Evolutionary conservation across 1,140 invertebrate genomes (phyloP).

Genomic region (Adoxophyes honmai): DNA sequence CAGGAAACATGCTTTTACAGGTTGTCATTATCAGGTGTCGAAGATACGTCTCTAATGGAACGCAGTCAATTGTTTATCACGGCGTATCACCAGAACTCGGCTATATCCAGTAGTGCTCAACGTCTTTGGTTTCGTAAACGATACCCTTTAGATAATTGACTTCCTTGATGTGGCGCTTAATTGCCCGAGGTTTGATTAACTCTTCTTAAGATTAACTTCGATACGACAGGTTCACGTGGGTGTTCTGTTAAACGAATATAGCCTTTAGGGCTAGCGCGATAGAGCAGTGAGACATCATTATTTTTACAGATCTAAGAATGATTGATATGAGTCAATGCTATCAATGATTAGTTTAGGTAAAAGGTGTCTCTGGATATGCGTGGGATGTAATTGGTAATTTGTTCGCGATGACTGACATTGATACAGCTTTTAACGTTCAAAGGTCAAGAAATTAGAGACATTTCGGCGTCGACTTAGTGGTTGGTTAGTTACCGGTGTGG

Average conservation of each 20-base stretch:
- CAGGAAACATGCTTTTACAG: too few relatives aligned
- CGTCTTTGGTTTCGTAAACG: background rate
- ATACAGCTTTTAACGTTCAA: slow-evolving; percentile 7
- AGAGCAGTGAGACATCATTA: too few relatives aligned
- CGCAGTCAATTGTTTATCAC: too few relatives aligned
- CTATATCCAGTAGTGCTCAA: background rate
- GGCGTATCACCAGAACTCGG: background rate
- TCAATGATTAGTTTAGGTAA: too few relatives aligned
- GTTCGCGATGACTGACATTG: background rate
- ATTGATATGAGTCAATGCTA: too few relatives aligned
- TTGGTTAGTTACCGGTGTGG: too few relatives aligned
- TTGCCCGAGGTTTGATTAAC: slow-evolving; percentile 11
- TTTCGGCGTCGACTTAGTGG: background rate
- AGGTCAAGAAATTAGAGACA: background rate
- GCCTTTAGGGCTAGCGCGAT: too few relatives aligned
- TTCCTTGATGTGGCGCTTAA: slow-evolving; percentile 5
- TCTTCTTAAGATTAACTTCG: slow-evolving; percentile 8
- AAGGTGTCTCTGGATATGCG: background rate
- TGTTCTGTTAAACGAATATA: background rate
- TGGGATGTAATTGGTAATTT: background rate
- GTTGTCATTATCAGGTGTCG: too few relatives aligned
- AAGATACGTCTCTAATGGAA: too few relatives aligned
- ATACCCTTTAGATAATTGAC: slow-evolving; percentile 12
- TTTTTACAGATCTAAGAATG: too few relatives aligned
- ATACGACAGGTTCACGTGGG: background rate